phyloP scores from a whole-genome alignment of 2,888 invertebrate genomes.

The Pollenia amentaria region DNA sequence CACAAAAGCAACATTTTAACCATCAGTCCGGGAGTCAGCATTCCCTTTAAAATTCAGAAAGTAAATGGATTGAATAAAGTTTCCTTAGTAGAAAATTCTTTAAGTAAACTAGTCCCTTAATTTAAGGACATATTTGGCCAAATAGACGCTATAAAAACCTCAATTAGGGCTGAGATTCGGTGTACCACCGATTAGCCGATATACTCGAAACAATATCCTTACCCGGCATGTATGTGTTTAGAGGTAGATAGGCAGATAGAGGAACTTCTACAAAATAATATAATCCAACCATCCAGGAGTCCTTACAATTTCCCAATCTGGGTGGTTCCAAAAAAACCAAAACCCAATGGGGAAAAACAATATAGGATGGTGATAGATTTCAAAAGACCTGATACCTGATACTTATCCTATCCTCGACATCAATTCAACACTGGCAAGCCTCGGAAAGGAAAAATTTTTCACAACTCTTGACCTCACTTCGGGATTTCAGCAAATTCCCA shows the following conservation, averaged over 20 bases:
- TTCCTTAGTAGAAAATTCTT: not conserved
- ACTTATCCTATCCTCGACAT: slow-evolving; percentile 73
- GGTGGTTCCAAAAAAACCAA: too few species aligned
- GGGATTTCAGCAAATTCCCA: slow-evolving; percentile 75
- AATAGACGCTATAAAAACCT: not conserved
- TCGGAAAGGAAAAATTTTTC: slow-evolving; percentile 73
- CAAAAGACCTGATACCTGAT: slow-evolving; percentile 58
- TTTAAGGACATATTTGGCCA: slow-evolving; percentile 21
- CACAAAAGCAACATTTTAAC: not conserved
- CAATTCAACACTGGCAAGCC: slow-evolving; percentile 68
- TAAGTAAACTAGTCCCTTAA: not conserved
- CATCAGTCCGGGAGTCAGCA: slow-evolving; percentile 33
- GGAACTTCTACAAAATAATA: slow-evolving; percentile 77
- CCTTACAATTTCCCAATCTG: slow-evolving; percentile 71
- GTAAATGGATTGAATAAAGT: not conserved
- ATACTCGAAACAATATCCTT: too few species aligned
- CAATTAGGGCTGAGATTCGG: not conserved
- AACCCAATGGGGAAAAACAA: too few species aligned
- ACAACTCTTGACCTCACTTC: slow-evolving; percentile 74
- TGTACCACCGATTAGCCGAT: too few species aligned
- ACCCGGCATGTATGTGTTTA: too few species aligned
- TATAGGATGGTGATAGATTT: too few species aligned
- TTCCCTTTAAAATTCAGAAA: not conserved
- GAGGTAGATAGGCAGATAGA: too few species aligned
- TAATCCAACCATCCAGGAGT: slow-evolving; percentile 77